phyloP scores from a whole-genome alignment of 2,113 vertebrate genomes.

The Takifugu bimaculatus region DNA sequence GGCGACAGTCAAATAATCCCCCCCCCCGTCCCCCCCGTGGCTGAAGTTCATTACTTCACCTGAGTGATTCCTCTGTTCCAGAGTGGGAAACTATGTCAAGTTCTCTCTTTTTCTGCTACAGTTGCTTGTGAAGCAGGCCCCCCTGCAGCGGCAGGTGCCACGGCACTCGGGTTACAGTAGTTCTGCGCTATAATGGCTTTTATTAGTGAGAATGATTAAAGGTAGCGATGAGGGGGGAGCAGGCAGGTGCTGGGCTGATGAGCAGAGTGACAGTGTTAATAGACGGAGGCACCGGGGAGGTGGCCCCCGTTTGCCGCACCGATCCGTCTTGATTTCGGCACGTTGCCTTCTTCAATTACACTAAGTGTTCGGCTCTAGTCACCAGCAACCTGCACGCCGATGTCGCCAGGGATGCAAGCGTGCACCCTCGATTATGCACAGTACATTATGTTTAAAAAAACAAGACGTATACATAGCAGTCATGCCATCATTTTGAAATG shows the following conservation, averaged over 20 bases:
- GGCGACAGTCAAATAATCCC: slow-evolving; percentile 38
- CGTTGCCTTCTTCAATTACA: slow-evolving; percentile 75
- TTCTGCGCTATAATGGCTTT: slow-evolving; percentile 61
- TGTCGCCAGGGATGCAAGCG: slow-evolving; percentile 21
- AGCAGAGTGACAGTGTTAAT: slow-evolving; percentile 78
- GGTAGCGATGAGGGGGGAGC: slow-evolving; percentile 54
- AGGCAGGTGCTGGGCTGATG: slow-evolving; percentile 75
- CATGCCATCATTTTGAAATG: slow-evolving; percentile 19
- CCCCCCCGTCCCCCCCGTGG: not conserved
- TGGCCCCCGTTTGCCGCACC: slow-evolving; percentile 63
- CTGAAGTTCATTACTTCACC: slow-evolving; percentile 21
- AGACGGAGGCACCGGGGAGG: slow-evolving; percentile 70
- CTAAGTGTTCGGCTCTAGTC: slow-evolving; percentile 61
- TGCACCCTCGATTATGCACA: slow-evolving; percentile 14
- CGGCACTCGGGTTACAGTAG: slow-evolving; percentile 48
- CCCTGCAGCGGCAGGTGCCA: slow-evolving; percentile 54
- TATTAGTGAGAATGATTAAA: slow-evolving; percentile 74
- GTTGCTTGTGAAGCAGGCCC: slow-evolving; percentile 20
- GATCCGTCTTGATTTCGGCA: slow-evolving; percentile 77
- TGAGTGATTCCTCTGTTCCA: slow-evolving; percentile 30
- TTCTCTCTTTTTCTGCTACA: slow-evolving; percentile 5
- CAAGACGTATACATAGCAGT: slow-evolving; percentile 28
- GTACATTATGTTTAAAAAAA: slow-evolving; percentile 40
- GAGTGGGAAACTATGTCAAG: slow-evolving; percentile 24
- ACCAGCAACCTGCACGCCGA: slow-evolving; percentile 41